phyloP scores from a whole-genome alignment of 2,888 invertebrate species.

The Linnaemya vulpina region DNA sequence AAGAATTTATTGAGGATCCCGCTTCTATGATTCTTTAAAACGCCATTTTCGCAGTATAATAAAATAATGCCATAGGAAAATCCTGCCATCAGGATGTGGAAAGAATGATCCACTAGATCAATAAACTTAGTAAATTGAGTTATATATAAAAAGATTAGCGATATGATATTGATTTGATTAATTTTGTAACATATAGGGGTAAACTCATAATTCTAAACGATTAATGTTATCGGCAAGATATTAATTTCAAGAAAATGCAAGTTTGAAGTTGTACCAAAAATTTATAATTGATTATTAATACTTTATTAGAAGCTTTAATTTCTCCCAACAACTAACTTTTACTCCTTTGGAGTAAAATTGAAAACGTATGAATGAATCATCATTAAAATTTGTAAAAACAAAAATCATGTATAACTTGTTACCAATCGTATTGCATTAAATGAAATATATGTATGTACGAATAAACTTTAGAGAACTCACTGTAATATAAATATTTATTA shows the following conservation, averaged over 20 bases:
- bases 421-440: slow-evolving; percentile 57
- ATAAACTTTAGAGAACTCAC: slow-evolving; percentile 66
- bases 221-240: slow-evolving; percentile 4
- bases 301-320: slow-evolving; percentile 12
- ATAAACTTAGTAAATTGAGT: slow-evolving; percentile 42
- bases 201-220: slow-evolving; percentile 5
- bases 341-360: background rate
- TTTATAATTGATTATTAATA: slow-evolving; percentile 1
- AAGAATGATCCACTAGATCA: slow-evolving; percentile 41
- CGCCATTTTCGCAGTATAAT: slow-evolving; percentile 5
- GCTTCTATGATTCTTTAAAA: slow-evolving; percentile 94
- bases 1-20: slow-evolving; percentile 94
- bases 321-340: background rate
- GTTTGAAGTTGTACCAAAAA: slow-evolving; percentile 14
- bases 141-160: slow-evolving; percentile 34
- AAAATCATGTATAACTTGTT: slow-evolving; percentile 54
- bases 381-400: slow-evolving; percentile 41
- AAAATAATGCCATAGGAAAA: slow-evolving; percentile 51
- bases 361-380: slow-evolving; percentile 31
- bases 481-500: slow-evolving; percentile 61
- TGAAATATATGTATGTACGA: slow-evolving; percentile 58
- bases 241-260: background rate
- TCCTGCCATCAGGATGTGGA: slow-evolving; percentile 41
- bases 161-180: slow-evolving; percentile 47
- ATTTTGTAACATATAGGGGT: slow-evolving; percentile 44